Evolutionary conservation across 1,140 invertebrate species (phyloP).

Genomic region (Drosophila cardini): DNA sequence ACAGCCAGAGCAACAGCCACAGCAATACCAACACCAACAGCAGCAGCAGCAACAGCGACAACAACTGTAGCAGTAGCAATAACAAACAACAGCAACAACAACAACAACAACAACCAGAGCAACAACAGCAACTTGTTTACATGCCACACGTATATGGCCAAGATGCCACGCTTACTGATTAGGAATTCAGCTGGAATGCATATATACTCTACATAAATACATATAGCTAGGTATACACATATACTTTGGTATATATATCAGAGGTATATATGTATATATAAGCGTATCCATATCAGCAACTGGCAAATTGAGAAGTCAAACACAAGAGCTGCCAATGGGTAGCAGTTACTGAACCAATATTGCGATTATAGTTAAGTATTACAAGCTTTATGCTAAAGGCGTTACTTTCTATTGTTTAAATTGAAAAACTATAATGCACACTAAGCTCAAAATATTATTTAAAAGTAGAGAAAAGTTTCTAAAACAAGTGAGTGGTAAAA

Average conservation of each 20-base stretch:
- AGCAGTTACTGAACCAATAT: slow-evolving; percentile 3
- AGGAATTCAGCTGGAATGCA: slow-evolving; percentile 72
- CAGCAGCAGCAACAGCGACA: slow-evolving; percentile 52
- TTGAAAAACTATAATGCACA: too few relatives aligned
- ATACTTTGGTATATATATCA: neutral
- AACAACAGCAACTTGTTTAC: slow-evolving; percentile 65
- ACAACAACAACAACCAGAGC: slow-evolving; percentile 26
- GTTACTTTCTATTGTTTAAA: too few relatives aligned
- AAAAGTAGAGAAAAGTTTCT: too few relatives aligned
- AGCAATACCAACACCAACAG: neutral
- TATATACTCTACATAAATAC: slow-evolving; percentile 29
- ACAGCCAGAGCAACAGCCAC: slow-evolving; percentile 18
- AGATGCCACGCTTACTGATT: slow-evolving; percentile 53
- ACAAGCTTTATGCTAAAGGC: neutral
- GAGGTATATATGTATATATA: slow-evolving; percentile 28
- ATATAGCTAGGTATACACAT: neutral
- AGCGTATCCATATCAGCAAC: neutral
- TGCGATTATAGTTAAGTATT: neutral
- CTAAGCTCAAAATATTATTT: too few relatives aligned
- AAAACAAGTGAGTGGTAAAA: too few relatives aligned
- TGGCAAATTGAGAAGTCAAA: slow-evolving; percentile 21
- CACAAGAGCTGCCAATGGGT: neutral
- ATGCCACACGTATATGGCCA: slow-evolving; percentile 45
- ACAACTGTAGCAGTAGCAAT: slow-evolving; percentile 28
- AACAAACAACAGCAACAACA: slow-evolving; percentile 48